Evolutionary conservation across 2,888 invertebrate species (phyloP).

Genomic region (Stegophylla sp.): DNA sequence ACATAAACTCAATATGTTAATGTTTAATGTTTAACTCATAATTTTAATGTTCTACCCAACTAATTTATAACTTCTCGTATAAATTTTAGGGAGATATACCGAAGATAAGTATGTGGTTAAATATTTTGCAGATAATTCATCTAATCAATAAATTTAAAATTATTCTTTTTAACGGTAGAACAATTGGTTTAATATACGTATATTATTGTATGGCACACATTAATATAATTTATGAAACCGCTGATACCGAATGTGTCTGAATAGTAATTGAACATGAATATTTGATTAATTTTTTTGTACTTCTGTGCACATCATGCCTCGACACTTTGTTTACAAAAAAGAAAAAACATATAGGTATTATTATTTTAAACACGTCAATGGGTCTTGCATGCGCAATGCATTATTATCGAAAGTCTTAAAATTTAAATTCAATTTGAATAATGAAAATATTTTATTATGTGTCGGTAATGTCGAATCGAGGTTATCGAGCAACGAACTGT

Average conservation of each 20-base stretch:
- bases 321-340: neutral
- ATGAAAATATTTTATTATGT: neutral
- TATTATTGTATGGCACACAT: too few species aligned
- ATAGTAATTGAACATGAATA: neutral
- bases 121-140: too few species aligned
- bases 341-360: too few species aligned
- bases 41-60: slow-evolving; percentile 10
- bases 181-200: too few species aligned
- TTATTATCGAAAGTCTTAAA: neutral
- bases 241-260: neutral
- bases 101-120: too few species aligned
- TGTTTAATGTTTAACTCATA: too few species aligned
- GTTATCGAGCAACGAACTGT: too few species aligned
- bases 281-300: neutral
- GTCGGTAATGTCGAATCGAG: neutral
- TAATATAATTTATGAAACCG: neutral
- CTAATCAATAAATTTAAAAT: too few species aligned
- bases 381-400: neutral
- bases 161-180: too few species aligned
- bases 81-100: too few species aligned
- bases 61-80: neutral
- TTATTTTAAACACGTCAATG: neutral
- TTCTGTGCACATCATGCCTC: neutral
- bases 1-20: neutral
- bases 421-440: slow-evolving; percentile 8